Percentiles rank a stretch among this genome's conserved stretches.
These are phyloP conservation scores for Emydocephalus ijimae DNA, from an alignment of 2,113 vertebrate genomes.

Conservation along the genomic window DNA sequence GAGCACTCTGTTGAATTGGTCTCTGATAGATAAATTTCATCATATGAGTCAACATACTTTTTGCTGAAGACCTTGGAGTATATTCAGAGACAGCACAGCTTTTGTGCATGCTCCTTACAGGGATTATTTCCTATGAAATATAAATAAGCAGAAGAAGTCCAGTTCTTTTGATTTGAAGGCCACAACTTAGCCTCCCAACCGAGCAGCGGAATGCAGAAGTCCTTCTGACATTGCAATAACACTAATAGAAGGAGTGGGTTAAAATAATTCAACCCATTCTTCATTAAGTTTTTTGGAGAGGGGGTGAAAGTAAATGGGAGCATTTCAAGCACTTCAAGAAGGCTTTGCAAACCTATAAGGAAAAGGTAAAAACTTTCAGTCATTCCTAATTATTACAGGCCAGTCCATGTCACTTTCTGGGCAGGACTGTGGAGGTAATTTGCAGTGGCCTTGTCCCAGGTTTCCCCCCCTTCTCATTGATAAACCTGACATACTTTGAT, in stretches of 20 bases:
- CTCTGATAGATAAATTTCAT: background rate
- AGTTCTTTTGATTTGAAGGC: background rate
- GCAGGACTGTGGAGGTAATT: background rate
- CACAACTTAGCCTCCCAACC: background rate
- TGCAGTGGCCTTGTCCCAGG: background rate
- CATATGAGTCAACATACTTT: background rate
- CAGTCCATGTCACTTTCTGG: background rate
- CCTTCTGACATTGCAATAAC: background rate
- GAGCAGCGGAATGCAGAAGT: background rate
- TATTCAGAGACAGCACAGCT: background rate
- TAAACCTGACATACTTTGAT: background rate
- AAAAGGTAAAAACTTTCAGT: background rate
- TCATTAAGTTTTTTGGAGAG: background rate
- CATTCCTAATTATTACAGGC: background rate
- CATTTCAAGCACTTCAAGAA: background rate
- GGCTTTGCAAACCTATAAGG: background rate
- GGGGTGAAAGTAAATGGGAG: background rate
- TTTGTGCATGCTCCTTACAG: background rate
- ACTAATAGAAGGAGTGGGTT: background rate
- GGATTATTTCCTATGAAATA: background rate
- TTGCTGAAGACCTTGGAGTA: background rate
- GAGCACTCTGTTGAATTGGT: background rate
- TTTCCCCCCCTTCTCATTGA: background rate
- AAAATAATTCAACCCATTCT: background rate
- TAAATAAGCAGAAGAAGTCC: background rate